These are phyloP conservation scores for Drosophila ezoana DNA, from an alignment of 2,888 invertebrate species.

Conservation along the genomic window DNA sequence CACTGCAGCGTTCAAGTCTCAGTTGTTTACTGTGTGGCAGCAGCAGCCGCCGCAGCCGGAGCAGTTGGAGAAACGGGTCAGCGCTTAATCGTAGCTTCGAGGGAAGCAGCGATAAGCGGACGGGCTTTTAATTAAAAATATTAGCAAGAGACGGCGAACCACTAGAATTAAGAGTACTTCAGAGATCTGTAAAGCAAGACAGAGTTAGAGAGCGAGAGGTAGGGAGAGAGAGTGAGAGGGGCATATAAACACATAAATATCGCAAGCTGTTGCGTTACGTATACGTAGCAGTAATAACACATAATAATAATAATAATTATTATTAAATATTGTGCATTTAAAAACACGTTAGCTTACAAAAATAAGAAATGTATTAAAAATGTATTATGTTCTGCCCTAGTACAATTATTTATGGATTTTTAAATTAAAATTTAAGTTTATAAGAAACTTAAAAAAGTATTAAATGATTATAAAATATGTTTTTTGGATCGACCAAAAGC, in stretches of 20 bases:
- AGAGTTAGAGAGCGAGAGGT: not conserved
- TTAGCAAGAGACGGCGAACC: slow-evolving; percentile 47
- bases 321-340: too few species aligned
- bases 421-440: too few species aligned
- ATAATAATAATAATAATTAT: too few species aligned
- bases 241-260: not conserved
- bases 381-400: too few species aligned
- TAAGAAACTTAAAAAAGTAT: too few species aligned
- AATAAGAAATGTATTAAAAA: too few species aligned
- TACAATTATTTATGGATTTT: too few species aligned
- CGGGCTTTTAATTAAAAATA: slow-evolving; percentile 65
- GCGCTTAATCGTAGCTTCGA: slow-evolving; percentile 55
- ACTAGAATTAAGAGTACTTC: slow-evolving; percentile 56
- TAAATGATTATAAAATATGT: too few species aligned
- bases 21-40: slow-evolving; percentile 62
- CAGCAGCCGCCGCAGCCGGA: slow-evolving; percentile 15
- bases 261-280: not conserved
- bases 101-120: slow-evolving; percentile 60
- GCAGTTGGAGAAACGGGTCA: slow-evolving; percentile 61
- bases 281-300: slow-evolving; percentile 1
- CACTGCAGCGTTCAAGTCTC: slow-evolving; percentile 50
- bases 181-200: not conserved
- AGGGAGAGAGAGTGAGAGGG: not conserved
- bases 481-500: too few species aligned
- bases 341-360: too few species aligned